A percentile compares a stretch with the other conserved stretches of the same genome.
These are phyloP conservation scores for Urocynchramus pylzowi DNA, from an alignment of 2,113 vertebrate genomes.

Conservation along the genomic window DNA sequence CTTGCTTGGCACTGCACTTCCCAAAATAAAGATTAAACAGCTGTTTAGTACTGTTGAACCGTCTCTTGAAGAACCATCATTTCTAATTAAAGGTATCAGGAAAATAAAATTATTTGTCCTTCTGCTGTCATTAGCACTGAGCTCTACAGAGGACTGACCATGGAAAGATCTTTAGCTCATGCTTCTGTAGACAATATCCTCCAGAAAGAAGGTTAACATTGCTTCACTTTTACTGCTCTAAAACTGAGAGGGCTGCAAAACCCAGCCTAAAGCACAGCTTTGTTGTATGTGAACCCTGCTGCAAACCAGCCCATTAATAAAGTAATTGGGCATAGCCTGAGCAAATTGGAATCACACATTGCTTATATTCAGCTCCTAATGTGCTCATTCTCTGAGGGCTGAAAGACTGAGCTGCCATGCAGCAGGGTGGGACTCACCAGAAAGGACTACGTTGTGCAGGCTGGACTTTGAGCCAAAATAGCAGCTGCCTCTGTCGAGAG, in stretches of 20 bases:
- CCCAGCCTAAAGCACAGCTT: neutral
- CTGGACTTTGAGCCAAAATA: neutral
- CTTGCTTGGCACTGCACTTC: neutral
- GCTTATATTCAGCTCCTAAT: neutral
- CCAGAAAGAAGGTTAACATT: neutral
- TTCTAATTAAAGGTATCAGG: neutral
- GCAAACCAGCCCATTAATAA: constrained; percentile 32
- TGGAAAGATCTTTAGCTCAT: neutral
- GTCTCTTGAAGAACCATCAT: neutral
- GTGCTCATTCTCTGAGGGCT: neutral
- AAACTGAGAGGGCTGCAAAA: neutral
- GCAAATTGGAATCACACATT: constrained; percentile 15
- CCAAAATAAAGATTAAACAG: neutral
- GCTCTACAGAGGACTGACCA: neutral
- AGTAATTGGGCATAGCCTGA: neutral
- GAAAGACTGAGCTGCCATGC: neutral
- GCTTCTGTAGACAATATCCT: neutral
- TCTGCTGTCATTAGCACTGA: neutral
- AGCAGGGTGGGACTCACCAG: neutral
- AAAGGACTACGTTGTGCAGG: neutral
- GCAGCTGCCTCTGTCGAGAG: neutral
- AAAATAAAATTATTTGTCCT: neutral
- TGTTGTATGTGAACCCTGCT: neutral
- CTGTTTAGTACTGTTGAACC: neutral
- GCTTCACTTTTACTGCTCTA: neutral